Base-by-base conservation (phyloP, 35 echinoderm and acorn worm genomes). In the Anneissia japonica region DNA sequence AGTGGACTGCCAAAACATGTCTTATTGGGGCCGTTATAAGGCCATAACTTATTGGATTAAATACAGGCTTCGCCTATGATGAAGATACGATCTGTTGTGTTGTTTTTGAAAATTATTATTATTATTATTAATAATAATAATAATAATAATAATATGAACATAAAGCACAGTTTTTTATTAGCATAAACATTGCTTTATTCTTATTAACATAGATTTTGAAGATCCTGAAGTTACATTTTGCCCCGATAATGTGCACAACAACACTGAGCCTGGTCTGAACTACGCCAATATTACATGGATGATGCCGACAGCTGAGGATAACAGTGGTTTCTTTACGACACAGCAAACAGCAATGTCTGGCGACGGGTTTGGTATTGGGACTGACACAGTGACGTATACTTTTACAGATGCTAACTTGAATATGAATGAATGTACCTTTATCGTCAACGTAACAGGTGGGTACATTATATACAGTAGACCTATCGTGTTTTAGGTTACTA, bases 131-230 rank as follows among this genome's bases (percentile, higher is more conserved):
- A n/a, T n/a, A n/a, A n/a, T n/a, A n/a, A n/a, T n/a, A n/a, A n/a
- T n/a, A n/a, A n/a, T n/a, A n/a, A n/a, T n/a, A n/a, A n/a, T n/a
- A n/a, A n/a, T n/a, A n/a, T n/a, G n/a, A n/a, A n/a, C n/a, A n/a
- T n/a, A n/a, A n/a, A n/a, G n/a, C n/a, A n/a, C n/a, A n/a, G n/a
- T n/a, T n/a, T n/a, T n/a, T n/a, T n/a, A n/a, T n/a, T n/a, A n/a
- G n/a, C n/a, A n/a, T n/a, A n/a, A n/a, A n/a, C n/a, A n/a, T n/a
- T n/a, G n/a, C n/a, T n/a, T n/a, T n/a, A n/a, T n/a, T n/a, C n/a
- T n/a, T n/a, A n/a, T n/a, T n/a, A n/a, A n/a, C n/a, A n/a, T 81
- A 81, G 79, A 81, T 39, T 36, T 37, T 81, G 79, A 81, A 26
- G 26, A 11, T 40, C 79, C 79, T 16, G 51, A 64, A 4, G 26